Evolutionary conservation across 2,797 vertebrate genomes (phyloP), one percentile per base, ranked within the genome.

Genomic region (Gobio occitaniae): DNA sequence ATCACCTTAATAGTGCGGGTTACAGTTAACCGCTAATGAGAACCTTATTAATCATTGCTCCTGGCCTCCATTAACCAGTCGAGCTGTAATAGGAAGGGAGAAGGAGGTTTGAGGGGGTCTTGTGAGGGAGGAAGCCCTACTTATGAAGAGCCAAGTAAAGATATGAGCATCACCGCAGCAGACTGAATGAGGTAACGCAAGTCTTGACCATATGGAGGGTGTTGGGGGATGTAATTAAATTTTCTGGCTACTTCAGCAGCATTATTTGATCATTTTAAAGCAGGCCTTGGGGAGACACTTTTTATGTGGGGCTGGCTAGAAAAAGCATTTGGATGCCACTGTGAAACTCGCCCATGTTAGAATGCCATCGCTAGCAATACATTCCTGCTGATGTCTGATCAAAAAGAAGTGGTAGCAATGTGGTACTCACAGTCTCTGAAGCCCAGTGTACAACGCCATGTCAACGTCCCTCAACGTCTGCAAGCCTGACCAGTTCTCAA

Each of bases 401-500:
- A 70, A 74, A 87, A 79, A 10, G 74, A 83, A 3, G 61, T 66
- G 63, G 19, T 54, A 65, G 36, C 56, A n/a, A 19, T 29, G 84
- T 52, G 68, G 50, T 92, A 97, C 98, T 98, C 92, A 99, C 98
- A 99, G 96, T 90, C 95, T 97, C 91, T 98, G 97, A 84, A 99
- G 95, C 90, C 97, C 97, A 0, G 96, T 97, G 93, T 98, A 99
- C 81, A 98, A 96, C 89, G 96, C 97, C 97, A 98, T 97, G 88
- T 98, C 97, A 59, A 98, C 94, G 0, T 96, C 96, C 0, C 94
- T 96, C 89, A 99, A 90, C 0, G 92, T 96, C 90, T 97, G 95
- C 88, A 98, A 94, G 61, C 96, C 95, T 12, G 94, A 96, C 97
- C 97, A 99, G 94, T 97, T 97, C 91, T 99, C 97, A 90, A 99